phyloP scores from a whole-genome alignment of 2,888 invertebrate species.

The Sminthurides aquaticus region DNA sequence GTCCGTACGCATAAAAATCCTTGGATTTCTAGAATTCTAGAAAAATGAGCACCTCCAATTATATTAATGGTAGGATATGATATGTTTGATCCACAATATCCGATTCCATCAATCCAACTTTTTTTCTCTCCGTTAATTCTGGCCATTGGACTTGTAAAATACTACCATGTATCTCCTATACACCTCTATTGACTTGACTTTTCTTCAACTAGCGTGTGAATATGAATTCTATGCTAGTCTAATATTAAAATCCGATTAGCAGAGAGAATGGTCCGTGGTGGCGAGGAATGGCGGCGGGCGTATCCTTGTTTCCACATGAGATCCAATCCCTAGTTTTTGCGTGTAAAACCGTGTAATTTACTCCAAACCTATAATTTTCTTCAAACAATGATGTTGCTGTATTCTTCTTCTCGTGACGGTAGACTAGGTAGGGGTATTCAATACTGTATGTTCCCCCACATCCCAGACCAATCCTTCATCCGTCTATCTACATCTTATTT shows the following conservation, averaged over 20 bases:
- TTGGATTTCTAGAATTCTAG: not conserved
- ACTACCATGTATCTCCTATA: too few species aligned
- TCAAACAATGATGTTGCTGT: not conserved
- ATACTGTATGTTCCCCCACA: too few species aligned
- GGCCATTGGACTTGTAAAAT: too few species aligned
- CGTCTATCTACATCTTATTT: too few species aligned
- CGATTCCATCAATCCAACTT: too few species aligned
- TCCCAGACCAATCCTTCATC: too few species aligned
- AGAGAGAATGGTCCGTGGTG: conserved; percentile 8
- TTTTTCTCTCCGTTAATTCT: too few species aligned
- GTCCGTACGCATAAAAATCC: not conserved
- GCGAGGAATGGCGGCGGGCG: conserved; percentile 25
- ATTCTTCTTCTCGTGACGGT: not conserved
- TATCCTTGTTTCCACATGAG: conserved; percentile 26
- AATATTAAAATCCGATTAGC: conserved; percentile 43
- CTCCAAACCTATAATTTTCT: conserved; percentile 26
- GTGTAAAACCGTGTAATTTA: conserved; percentile 29
- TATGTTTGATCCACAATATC: too few species aligned
- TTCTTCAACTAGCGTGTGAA: not conserved
- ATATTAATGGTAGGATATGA: not conserved
- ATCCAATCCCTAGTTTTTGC: conserved; percentile 25
- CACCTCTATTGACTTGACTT: not conserved
- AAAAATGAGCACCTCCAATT: not conserved
- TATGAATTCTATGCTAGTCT: conserved; percentile 21
- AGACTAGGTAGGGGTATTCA: too few species aligned